Conservation (phyloP, 2,797 vertebrate genomes). For the Falco novaeseelandiae region DNA sequence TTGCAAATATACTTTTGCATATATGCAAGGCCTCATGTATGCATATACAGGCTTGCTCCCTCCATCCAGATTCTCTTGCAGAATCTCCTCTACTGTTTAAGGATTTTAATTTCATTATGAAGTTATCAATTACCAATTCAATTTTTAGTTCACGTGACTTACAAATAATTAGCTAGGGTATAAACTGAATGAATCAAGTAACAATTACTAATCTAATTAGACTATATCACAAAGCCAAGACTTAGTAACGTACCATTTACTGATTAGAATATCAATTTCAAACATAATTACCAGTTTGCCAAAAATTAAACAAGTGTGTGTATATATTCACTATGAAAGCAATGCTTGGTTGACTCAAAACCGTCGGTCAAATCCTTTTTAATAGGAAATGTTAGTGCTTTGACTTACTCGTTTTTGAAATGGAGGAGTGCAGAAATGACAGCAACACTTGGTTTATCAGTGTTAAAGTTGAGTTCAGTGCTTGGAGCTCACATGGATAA, state of each 20-base stretch:
- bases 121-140: not conserved
- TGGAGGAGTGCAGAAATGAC: not conserved
- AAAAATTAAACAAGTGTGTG: not conserved
- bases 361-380: not conserved
- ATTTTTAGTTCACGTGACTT: not conserved
- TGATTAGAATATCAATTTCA: slow-evolving; percentile 5
- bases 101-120: not conserved
- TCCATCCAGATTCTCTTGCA: not conserved
- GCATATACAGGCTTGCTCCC: not conserved
- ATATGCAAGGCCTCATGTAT: not conserved
- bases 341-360: not conserved
- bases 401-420: not conserved
- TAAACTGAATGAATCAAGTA: not conserved
- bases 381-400: not conserved
- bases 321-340: not conserved
- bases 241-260: not conserved
- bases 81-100: not conserved
- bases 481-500: not conserved
- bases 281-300: not conserved
- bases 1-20: not conserved
- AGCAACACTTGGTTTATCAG: rapidly evolving
- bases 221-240: not conserved
- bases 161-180: not conserved
- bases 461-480: not conserved
- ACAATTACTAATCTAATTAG: slow-evolving; percentile 3